Base-by-base conservation (phyloP, 1,140 invertebrate genomes). In the Archegozetes longisetosus region DNA sequence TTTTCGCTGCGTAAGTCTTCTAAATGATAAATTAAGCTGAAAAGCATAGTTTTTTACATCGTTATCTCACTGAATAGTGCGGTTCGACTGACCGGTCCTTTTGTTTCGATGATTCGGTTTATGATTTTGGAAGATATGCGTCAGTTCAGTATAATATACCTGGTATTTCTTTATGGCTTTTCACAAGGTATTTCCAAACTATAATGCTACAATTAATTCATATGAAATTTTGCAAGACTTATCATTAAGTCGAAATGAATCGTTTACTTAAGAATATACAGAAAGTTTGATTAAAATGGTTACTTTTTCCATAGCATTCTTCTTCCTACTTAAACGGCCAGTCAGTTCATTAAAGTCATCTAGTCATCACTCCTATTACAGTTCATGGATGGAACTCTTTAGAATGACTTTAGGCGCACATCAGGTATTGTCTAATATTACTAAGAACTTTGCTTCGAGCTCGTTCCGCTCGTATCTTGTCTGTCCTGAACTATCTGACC, bases 71-170 rank as follows among this genome's bases (percentile, higher is more conserved):
- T 9, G 6, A 9, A 9, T 40, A 97, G 93, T 26, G 90, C 89
- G 40, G 82, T 94, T 20, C 83, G 86, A 55, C 70, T 95, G 51
- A 96, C 91, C 0, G 94, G 94, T 55, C 92, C 93, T 0, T 96
- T 97, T 75, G 89, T 98, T 53, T 94, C 93, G 20, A 98, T 97
- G 93, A 90, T 97, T 56, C 96, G 93, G 76, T 88, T 84, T 66
- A 98, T 98, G 92, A 90, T 97, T 67, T 88, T 85, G 0, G 90
- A 90, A 24, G 94, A 98, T 74, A 92, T 97, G 88, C 82, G 95
- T 66, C 92, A 90, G 29, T 97, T 98, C 71, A 86, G 86, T 56
- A 93, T 97, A 60, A 97, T 98, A 71, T 96, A 93, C 71, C 80
- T 80, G 63, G 86, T 98, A 64, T 85, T 97, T 46, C 74, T 97